Evolutionary conservation across 2,113 vertebrate genomes (phyloP).

Genomic region (Aix galericulata): DNA sequence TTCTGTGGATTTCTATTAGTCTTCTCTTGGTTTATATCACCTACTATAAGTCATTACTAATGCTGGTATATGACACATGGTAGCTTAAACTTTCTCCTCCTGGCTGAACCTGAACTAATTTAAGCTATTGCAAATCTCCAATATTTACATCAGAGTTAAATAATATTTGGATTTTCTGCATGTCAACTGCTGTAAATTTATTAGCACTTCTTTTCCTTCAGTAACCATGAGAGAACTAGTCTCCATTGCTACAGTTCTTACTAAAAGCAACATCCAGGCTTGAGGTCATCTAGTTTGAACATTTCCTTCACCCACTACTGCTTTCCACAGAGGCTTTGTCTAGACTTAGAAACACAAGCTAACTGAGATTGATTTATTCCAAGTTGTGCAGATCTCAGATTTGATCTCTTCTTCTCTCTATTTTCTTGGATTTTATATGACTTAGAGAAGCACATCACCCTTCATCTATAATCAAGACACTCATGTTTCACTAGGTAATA

Average conservation of each 20-base stretch:
- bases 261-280: background rate
- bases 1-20: background rate
- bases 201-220: background rate
- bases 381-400: background rate
- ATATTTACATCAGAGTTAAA: background rate
- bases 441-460: background rate
- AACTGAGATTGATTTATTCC: constrained; percentile 29
- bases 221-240: background rate
- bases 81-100: background rate
- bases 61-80: background rate
- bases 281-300: background rate
- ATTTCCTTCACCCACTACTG: background rate
- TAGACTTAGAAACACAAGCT: background rate
- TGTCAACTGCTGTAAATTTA: background rate
- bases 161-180: background rate
- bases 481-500: background rate
- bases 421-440: background rate
- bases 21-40: background rate
- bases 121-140: background rate
- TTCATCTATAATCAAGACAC: background rate
- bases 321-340: background rate
- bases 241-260: background rate
- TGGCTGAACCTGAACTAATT: background rate
- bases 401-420: background rate
- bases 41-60: background rate